Evolutionary conservation across 1,140 invertebrate species (phyloP).

Genomic region (Gyrodactylus bullatarudis): DNA sequence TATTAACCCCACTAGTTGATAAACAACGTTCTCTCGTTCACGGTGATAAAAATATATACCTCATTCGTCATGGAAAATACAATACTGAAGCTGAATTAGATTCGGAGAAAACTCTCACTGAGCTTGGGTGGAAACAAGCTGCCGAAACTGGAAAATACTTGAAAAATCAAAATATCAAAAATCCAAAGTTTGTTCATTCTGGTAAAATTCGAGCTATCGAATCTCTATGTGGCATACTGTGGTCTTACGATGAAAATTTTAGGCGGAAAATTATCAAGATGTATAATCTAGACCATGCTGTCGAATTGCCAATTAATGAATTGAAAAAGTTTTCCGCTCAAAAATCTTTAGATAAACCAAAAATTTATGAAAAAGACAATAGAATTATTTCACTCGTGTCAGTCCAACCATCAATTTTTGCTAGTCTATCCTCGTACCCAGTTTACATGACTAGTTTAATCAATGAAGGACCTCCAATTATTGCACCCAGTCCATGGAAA

Average conservation of each 20-base stretch:
- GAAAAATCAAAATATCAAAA: slow-evolving; percentile 36
- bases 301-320: neutral
- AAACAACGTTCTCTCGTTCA: neutral
- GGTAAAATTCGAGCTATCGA: slow-evolving; percentile 69
- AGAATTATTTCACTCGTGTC: slow-evolving; percentile 28
- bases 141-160: slow-evolving; percentile 32
- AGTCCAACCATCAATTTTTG: slow-evolving; percentile 29
- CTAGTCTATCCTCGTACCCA: neutral
- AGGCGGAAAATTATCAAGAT: neutral
- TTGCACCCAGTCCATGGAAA: slow-evolving; percentile 41
- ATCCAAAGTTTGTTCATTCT: slow-evolving; percentile 39
- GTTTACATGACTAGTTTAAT: neutral
- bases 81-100: slow-evolving; percentile 31
- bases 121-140: slow-evolving; percentile 44
- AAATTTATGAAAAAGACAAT: slow-evolving; percentile 28
- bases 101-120: slow-evolving; percentile 36
- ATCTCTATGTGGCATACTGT: slow-evolving; percentile 23
- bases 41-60: slow-evolving; percentile 43
- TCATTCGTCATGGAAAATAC: slow-evolving; percentile 80
- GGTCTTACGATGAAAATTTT: neutral
- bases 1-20: too few species aligned
- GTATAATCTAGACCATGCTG: neutral
- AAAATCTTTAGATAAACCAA: neutral
- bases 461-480: slow-evolving; percentile 55
- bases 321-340: neutral